Percentiles rank a stretch among this genome's conserved stretches.
Evolutionary conservation across 2,797 vertebrate species (phyloP).

Genomic region (Micropoecilia bifurca): DNA sequence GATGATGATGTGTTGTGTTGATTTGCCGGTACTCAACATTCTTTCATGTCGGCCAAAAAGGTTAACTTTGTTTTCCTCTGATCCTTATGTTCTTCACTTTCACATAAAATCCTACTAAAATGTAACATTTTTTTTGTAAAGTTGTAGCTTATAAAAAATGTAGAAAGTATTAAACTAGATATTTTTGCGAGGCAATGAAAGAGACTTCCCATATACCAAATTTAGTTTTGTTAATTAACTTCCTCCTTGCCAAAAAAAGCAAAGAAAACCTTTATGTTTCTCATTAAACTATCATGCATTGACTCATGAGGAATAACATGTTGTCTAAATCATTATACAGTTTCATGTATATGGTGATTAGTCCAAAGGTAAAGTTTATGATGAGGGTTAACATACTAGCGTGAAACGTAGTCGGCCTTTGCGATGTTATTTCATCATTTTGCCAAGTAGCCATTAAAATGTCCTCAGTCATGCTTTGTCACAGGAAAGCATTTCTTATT

Average conservation of each 20-base stretch:
- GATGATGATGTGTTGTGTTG: neutral
- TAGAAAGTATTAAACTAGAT: neutral
- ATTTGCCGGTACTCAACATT: neutral
- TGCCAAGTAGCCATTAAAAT: constrained; percentile 11
- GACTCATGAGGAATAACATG: neutral
- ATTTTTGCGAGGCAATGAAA: neutral
- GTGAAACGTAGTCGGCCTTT: constrained; percentile 21
- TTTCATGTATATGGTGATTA: neutral
- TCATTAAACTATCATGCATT: neutral
- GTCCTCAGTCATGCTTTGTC: constrained; percentile 45
- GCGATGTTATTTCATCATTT: constrained; percentile 5
- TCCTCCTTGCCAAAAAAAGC: neutral
- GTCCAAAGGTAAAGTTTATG: neutral
- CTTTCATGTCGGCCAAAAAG: neutral
- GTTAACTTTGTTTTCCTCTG: neutral
- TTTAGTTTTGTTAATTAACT: neutral
- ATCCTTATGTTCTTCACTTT: neutral
- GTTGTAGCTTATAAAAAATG: neutral
- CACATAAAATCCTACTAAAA: neutral
- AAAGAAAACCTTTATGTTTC: neutral
- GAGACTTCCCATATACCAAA: neutral
- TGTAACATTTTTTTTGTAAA: neutral
- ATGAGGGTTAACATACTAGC: constrained; percentile 10
- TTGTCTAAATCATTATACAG: neutral
- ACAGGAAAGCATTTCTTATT: constrained; percentile 46